phyloP scores from a whole-genome alignment of 2,113 vertebrate species.

The Periophthalmus modestus region DNA sequence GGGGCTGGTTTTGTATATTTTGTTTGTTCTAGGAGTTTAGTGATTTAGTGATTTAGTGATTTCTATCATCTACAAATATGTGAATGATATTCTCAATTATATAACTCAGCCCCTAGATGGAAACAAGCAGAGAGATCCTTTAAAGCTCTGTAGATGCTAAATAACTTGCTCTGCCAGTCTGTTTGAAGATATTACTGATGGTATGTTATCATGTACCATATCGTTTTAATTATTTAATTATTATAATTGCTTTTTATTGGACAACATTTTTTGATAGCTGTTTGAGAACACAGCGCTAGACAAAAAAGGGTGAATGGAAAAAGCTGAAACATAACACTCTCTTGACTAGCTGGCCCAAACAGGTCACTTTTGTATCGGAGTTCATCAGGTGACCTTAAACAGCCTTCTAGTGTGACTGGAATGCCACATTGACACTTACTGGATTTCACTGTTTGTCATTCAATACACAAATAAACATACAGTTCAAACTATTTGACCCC shows the following conservation, averaged over 20 bases:
- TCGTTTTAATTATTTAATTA: too few relatives aligned
- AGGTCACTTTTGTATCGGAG: conserved; percentile 39
- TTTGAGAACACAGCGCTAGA: not conserved
- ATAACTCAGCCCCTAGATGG: not conserved
- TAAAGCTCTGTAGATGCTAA: too few relatives aligned
- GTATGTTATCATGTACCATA: not conserved
- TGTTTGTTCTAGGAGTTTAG: not conserved
- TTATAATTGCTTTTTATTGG: not conserved
- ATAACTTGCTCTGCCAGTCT: too few relatives aligned
- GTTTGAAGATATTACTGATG: too few relatives aligned
- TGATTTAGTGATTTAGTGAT: too few relatives aligned
- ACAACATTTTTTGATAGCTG: not conserved
- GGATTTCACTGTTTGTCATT: not conserved
- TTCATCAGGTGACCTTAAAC: conserved; percentile 25
- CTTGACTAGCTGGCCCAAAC: not conserved
- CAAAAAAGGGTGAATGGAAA: not conserved
- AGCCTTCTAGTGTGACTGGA: not conserved
- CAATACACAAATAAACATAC: too few relatives aligned
- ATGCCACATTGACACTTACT: conserved; percentile 11
- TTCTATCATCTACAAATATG: not conserved
- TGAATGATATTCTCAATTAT: not conserved
- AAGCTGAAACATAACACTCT: conserved; percentile 16
- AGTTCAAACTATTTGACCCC: not conserved
- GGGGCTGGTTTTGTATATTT: not conserved
- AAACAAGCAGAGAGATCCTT: too few relatives aligned